Conservation (phyloP, 2,113 vertebrate species). For the Strix aluco region DNA sequence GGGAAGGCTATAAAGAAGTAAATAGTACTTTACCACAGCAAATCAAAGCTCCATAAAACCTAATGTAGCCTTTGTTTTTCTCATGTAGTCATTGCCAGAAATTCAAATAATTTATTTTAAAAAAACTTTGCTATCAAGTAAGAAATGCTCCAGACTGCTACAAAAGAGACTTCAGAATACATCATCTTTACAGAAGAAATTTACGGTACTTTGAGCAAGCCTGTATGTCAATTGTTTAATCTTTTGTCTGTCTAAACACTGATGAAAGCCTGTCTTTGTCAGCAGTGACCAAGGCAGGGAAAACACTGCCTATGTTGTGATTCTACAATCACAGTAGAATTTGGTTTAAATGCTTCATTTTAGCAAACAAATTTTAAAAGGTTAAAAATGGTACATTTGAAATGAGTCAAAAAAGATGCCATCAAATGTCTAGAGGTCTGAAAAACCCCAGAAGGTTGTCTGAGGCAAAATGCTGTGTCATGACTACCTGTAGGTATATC, state of each 20-base stretch:
- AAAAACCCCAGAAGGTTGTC: background rate
- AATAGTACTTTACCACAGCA: background rate
- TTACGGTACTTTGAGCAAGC: background rate
- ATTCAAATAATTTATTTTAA: background rate
- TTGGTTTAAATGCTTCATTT: background rate
- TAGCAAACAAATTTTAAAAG: background rate
- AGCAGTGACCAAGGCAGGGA: background rate
- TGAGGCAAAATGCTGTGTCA: background rate
- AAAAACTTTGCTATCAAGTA: background rate
- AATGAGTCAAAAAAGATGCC: background rate
- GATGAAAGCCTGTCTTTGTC: background rate
- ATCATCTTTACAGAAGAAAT: background rate
- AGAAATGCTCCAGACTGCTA: background rate
- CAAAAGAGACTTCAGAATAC: background rate
- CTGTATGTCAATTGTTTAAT: background rate
- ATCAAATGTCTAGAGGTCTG: background rate
- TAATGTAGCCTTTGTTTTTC: background rate
- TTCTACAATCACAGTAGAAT: background rate
- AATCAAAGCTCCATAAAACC: background rate
- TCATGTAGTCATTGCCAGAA: background rate
- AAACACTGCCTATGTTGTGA: background rate
- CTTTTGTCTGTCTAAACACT: background rate
- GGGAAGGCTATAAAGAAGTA: background rate
- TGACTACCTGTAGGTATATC: background rate
- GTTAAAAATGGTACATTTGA: background rate